phyloP scores from a whole-genome alignment of 2,888 invertebrate genomes.

The Aphidoletes aphidimyza region DNA sequence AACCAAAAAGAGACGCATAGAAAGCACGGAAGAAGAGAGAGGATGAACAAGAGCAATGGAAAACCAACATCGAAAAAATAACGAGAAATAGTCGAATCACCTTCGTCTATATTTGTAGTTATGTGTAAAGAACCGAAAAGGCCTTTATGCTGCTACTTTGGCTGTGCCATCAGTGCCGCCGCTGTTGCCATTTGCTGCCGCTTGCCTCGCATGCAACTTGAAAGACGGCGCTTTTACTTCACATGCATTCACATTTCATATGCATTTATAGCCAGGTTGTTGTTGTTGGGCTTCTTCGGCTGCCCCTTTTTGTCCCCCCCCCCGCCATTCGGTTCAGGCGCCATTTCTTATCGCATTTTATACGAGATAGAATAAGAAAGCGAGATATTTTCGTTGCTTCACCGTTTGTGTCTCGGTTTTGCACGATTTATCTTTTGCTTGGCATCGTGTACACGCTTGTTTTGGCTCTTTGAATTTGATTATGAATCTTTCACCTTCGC shows the following conservation, averaged over 20 bases:
- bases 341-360: constrained; percentile 1
- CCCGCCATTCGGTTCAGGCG: too few relatives aligned
- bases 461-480: constrained; percentile 46
- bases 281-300: neutral
- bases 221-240: neutral
- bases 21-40: too few relatives aligned
- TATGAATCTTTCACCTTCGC: constrained; percentile 44
- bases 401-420: neutral
- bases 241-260: neutral
- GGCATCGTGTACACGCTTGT: constrained; percentile 34
- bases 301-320: neutral
- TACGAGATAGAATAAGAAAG: too few relatives aligned
- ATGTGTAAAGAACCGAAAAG: neutral
- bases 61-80: neutral
- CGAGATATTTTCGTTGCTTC: neutral
- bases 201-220: neutral
- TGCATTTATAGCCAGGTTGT: neutral
- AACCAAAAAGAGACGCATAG: neutral
- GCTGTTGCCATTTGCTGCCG: neutral
- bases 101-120: constrained; percentile 14
- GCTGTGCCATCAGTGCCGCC: too few relatives aligned
- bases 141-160: too few relatives aligned
- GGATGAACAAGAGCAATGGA: neutral
- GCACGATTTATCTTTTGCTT: constrained; percentile 20
- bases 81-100: neutral